Evolutionary conservation across 2,888 invertebrate species (phyloP), one percentile per base, ranked within the genome.

Genomic region (Drosophila percnosoma): DNA sequence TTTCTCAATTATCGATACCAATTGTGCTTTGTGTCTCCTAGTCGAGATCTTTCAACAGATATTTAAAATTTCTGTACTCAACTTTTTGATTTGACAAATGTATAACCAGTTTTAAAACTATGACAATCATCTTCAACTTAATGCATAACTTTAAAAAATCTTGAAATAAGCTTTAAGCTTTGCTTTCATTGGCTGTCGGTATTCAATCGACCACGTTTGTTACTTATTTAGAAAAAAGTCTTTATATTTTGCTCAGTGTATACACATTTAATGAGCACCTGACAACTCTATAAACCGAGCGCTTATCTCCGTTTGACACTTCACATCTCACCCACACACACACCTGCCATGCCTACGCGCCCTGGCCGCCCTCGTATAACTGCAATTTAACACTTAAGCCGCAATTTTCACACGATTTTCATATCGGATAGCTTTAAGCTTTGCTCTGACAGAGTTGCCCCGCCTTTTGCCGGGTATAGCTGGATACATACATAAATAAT

Each of bases 221-320:
- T 21, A 21, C 11, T 11, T 11, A 21, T 11, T 42, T 2, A 21
- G 11, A 5, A 6, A 42, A 21, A 11, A 11, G 11, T 13, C 2
- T 1, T 21, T 0, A 6, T 42, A 42, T 42, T 21, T 45, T 15
- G 15, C 13, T n/a, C 38, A 8, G 38, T 55, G 38, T 29, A 68
- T 58, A 66, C 62, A 42, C 61, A 63, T 87, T 83, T 83, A 74
- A 89, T 81, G 82, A 81, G 72, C 80, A 73, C 85, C 87, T 87
- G 85, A 87, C 85, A 84, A 73, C 82, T 87, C 89, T 75, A 84
- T 89, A 77, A 89, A 77, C 87, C 66, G 55, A 79, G 68, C 73
- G 87, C 73, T 89, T 89, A 85, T 89, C 61, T 68, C 67, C 59
- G 45, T 63, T 69, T 78, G 67, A 73, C 82, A 68, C 62, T 67